Conservation (phyloP, 2,113 vertebrate species). For the Ctenomys sociabilis region DNA sequence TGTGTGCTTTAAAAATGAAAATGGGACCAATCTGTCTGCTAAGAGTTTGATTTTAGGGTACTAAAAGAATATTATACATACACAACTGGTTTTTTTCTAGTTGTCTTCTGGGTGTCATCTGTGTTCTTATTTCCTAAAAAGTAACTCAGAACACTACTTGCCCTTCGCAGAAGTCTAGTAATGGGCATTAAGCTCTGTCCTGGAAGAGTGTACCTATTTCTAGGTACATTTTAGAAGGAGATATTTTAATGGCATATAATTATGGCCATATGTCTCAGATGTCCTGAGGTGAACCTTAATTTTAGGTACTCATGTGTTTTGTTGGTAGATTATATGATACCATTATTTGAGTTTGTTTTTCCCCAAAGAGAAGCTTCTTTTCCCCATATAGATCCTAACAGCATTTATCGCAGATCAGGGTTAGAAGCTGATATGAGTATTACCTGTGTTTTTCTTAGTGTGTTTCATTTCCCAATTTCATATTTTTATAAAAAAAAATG, state of each 20-base stretch:
- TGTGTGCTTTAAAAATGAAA: slow-evolving; percentile 74
- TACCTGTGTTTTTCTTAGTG: slow-evolving; percentile 65
- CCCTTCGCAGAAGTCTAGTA: slow-evolving; percentile 57
- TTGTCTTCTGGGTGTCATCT: slow-evolving; percentile 69
- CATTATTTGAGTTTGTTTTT: slow-evolving; percentile 50
- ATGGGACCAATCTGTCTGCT: slow-evolving; percentile 78
- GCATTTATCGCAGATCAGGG: slow-evolving; percentile 58
- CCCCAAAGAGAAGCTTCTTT: slow-evolving; percentile 36
- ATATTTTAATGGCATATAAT: slow-evolving; percentile 66
- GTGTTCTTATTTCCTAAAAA: slow-evolving; percentile 70
- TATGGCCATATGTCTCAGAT: slow-evolving; percentile 68
- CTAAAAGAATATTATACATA: slow-evolving; percentile 62
- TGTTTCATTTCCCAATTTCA: slow-evolving; percentile 72
- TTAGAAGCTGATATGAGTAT: slow-evolving; percentile 73
- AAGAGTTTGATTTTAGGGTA: slow-evolving; percentile 75
- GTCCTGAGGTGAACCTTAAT: slow-evolving; percentile 71
- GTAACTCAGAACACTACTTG: slow-evolving; percentile 68
- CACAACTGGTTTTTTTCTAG: slow-evolving; percentile 67
- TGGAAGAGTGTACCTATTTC: slow-evolving; percentile 63
- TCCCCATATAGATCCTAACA: slow-evolving; percentile 51
- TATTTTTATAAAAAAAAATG: slow-evolving; percentile 79
- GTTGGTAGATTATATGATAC: slow-evolving; percentile 55
- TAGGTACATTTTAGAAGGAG: slow-evolving; percentile 68
- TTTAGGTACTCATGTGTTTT: slow-evolving; percentile 64
- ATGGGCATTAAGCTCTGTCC: slow-evolving; percentile 69